phyloP scores from a whole-genome alignment of 2,888 invertebrate species.

The Morinoia aosen region DNA sequence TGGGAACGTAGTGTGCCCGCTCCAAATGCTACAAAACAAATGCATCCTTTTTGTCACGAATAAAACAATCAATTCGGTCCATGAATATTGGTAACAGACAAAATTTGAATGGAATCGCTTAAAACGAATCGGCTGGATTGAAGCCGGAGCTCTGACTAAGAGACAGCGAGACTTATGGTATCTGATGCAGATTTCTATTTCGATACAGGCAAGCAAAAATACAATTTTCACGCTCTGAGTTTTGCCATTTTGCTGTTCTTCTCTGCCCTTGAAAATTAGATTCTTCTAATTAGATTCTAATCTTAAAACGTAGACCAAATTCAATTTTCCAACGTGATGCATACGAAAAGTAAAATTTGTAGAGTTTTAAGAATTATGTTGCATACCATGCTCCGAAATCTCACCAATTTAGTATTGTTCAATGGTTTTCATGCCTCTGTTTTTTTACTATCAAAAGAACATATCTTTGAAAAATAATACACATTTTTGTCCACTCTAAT shows the following conservation, averaged over 20 bases:
- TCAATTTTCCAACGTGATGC: neutral
- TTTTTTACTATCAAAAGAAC: too few relatives aligned
- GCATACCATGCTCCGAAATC: neutral
- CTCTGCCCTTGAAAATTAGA: neutral
- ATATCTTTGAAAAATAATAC: too few relatives aligned
- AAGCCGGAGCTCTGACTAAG: neutral
- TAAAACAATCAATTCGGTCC: slow-evolving; percentile 1
- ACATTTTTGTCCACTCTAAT: too few relatives aligned
- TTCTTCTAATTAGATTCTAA: neutral
- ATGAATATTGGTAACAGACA: neutral
- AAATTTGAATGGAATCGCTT: slow-evolving; percentile 17
- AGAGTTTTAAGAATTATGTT: neutral
- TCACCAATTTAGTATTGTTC: neutral
- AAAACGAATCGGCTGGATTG: neutral
- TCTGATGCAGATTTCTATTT: neutral
- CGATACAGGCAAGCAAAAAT: neutral
- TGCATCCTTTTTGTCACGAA: neutral
- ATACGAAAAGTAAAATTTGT: neutral
- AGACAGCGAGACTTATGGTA: neutral
- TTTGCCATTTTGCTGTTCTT: neutral
- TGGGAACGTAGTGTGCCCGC: neutral
- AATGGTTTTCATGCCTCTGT: too few relatives aligned
- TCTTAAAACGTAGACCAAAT: neutral
- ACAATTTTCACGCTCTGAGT: neutral
- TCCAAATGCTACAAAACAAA: slow-evolving; percentile 17